phyloP scores from a whole-genome alignment of 2,113 vertebrate species.

The Loxodonta africana region DNA sequence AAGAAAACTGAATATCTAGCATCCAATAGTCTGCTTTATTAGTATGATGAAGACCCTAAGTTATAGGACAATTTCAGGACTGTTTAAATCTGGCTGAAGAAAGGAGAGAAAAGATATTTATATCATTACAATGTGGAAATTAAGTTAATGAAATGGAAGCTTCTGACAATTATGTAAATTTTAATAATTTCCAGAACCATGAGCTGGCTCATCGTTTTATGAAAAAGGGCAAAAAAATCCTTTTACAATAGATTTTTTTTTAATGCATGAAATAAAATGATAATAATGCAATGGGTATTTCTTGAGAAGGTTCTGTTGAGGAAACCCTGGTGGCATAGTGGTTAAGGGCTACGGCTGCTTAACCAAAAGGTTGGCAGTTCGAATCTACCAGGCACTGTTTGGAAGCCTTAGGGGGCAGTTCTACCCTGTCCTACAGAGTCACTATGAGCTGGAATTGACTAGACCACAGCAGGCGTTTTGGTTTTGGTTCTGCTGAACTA shows the following conservation, averaged over 20 bases:
- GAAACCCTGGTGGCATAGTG: too few species aligned
- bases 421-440: too few species aligned
- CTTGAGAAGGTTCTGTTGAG: neutral
- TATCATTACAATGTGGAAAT: neutral
- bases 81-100: neutral
- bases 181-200: neutral
- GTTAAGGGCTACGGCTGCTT: too few species aligned
- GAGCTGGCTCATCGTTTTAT: neutral
- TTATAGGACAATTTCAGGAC: neutral
- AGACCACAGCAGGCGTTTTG: too few species aligned
- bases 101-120: neutral
- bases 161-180: neutral
- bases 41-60: neutral
- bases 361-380: too few species aligned
- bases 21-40: neutral
- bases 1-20: neutral
- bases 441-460: too few species aligned
- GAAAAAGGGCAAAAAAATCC: neutral
- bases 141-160: neutral
- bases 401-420: too few species aligned
- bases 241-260: neutral
- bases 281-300: neutral
- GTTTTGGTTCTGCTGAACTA: neutral
- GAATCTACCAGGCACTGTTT: too few species aligned
- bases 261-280: neutral